Evolutionary conservation across 2,888 invertebrate species (phyloP), one percentile per base, ranked within the genome.

Genomic region (Chloroclystis v-ata): DNA sequence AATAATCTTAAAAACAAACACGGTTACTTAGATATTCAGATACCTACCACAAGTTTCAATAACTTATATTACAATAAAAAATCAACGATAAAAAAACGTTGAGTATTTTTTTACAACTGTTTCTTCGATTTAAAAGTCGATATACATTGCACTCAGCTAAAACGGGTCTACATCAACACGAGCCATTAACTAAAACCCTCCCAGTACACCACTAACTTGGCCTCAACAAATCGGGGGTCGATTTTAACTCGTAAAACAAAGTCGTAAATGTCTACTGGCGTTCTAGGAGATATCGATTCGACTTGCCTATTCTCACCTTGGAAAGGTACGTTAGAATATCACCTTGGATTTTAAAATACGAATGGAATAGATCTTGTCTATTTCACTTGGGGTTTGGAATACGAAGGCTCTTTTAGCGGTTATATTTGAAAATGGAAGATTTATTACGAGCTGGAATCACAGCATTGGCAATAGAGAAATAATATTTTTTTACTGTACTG

Each of bases 211-310:
- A 37, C 47, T 42, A 49, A 44, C 54, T 50, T 52, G 29, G 37
- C 42, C 33, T 30, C 48, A 63, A 67, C 67, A 69, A 71, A 77
- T 78, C 75, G 68, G 56, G 63, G 65, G 54, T 62, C 74, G 69
- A 72, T 78, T 69, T 69, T 59, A 61, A 65, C 66, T 74, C 78
- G 77, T 79, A 78, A 79, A 49, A 79, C 74, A 67, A 69, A 67
- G 76, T 60, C 70, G 74, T 76, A 75, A 78, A 69, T 63, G 70
- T 73, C 71, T 69, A 62, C 63, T 69, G 70, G 72, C 69, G 64
- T 69, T 75, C 69, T 62, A 61, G 60, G 67, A 75, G 80, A 78
- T 76, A 80, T 78, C 72, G 69, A 47, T 61, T 61, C 63, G 63
- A 33, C 39, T 35, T 29, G 47, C 28, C 39, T 33, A 26, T 43